Percentiles rank a stretch among this genome's conserved stretches.
Conservation (phyloP, 2,888 invertebrate species). For the Polydrusus cervinus region DNA sequence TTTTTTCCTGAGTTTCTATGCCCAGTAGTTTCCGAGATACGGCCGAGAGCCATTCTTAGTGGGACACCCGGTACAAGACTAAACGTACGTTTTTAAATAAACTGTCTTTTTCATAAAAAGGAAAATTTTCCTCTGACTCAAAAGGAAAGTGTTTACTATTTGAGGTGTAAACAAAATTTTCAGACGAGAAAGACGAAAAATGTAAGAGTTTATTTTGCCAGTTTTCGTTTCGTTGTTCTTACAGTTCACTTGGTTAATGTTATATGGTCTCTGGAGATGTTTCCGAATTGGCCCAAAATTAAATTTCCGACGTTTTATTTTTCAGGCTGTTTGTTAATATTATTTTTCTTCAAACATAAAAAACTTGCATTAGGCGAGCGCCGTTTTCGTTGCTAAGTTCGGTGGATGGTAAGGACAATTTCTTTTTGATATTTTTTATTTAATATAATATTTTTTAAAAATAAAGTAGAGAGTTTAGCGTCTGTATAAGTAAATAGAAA, state of each 20-base stretch:
- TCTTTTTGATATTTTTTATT: too few relatives aligned
- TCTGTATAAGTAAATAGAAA: too few relatives aligned
- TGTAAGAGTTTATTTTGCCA: slow-evolving; percentile 13
- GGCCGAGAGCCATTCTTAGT: too few relatives aligned
- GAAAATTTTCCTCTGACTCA: background rate
- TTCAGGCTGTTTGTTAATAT: background rate
- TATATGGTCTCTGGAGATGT: background rate
- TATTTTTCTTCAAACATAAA: background rate
- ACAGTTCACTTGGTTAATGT: background rate
- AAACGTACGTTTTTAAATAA: slow-evolving; percentile 1
- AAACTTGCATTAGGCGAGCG: background rate
- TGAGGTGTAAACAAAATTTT: slow-evolving; percentile 13
- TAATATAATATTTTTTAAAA: too few relatives aligned
- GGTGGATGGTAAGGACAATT: too few relatives aligned
- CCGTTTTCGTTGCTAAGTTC: too few relatives aligned
- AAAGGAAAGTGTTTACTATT: background rate
- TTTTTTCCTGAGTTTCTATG: too few relatives aligned
- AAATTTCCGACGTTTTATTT: background rate
- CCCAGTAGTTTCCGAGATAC: too few relatives aligned
- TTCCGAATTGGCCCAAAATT: slow-evolving; percentile 2
- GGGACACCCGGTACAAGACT: too few relatives aligned
- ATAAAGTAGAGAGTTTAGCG: too few relatives aligned
- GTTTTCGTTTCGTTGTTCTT: background rate
- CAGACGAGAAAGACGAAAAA: background rate
- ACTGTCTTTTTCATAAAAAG: background rate